Base-by-base conservation (phyloP, 1,140 invertebrate genomes). In the Heterodera schachtii region DNA sequence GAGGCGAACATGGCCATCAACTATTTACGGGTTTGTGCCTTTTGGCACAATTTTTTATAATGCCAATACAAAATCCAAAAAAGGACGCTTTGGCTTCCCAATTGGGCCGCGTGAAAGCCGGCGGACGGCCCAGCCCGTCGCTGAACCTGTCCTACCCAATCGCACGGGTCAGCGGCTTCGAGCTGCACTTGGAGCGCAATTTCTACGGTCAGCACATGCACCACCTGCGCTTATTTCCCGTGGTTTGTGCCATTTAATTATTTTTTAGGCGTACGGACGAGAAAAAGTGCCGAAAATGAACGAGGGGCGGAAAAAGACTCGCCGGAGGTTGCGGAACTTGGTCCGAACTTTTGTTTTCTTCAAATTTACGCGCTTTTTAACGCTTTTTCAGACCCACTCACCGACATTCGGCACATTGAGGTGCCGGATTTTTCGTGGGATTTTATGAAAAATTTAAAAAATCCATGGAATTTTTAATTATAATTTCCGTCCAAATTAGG, bases 101-200 rank as follows among this genome's bases (percentile, higher is more conserved):
- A 66, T 21, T 71, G 21, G 41, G 3, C 19, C 67, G 47, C 19
- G 47, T 71, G 52, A 82, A 74, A 11, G 13, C 67, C n/a, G 79
- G 81, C 11, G 52, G 80, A 46, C 31, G 49, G 21, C 67, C 70
- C 7, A 74, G 73, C n/a, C 41, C 77, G 41, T 75, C 78, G 31
- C 46, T 73, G 2, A 82, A 82, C 3, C 60, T 88, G 3, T 73
- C 75, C 21, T 88, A 87, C 84, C 87, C 87, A 13, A 87, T 89
- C 69, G 76, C 87, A 9, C 78, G 78, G 57, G 77, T 89, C 52
- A 79, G 82, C 70, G 87, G 87, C 7, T 83, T 83, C 44, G 76
- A 89, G 44, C 31, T 88, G 21, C 87, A 89, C 69, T 70, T 89
- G 66, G 87, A 88, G 67, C 57, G 87, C 13, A 88, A 87, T 76